phyloP scores from a whole-genome alignment of 2,888 invertebrate genomes.

The Dynastes hyllus region DNA sequence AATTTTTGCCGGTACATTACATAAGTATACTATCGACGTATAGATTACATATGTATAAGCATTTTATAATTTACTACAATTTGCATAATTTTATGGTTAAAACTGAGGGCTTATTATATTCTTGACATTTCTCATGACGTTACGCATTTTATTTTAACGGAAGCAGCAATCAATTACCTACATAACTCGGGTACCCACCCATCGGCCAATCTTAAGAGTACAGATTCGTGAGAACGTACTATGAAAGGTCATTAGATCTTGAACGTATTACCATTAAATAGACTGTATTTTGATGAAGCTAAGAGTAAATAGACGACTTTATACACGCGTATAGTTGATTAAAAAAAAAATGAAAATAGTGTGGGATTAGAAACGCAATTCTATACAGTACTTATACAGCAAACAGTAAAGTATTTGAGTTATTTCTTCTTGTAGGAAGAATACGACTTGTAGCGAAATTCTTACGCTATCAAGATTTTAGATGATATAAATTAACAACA shows the following conservation, averaged over 20 bases:
- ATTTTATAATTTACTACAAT: constrained; percentile 20
- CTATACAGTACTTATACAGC: too few species aligned
- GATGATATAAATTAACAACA: too few species aligned
- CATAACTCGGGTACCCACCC: constrained; percentile 2
- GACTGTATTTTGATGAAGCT: background rate
- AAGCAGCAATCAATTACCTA: constrained; percentile 29
- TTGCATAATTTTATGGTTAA: constrained; percentile 28
- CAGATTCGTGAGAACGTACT: constrained; percentile 34
- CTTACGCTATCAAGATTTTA: too few species aligned
- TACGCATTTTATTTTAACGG: constrained; percentile 20
- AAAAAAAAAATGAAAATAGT: too few species aligned
- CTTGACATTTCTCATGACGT: constrained; percentile 4
- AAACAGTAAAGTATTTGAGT: too few species aligned
- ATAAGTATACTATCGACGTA: too few species aligned
- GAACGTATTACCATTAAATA: constrained; percentile 5
- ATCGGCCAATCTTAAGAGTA: background rate
- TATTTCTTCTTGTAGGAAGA: background rate
- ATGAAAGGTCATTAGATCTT: constrained; percentile 24
- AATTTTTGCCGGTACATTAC: too few species aligned
- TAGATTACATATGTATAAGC: background rate
- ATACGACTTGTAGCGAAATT: too few species aligned
- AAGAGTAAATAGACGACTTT: background rate
- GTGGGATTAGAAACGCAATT: too few species aligned
- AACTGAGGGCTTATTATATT: constrained; percentile 1
- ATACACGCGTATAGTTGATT: too few species aligned